These are phyloP conservation scores for Acleris holmiana DNA, from an alignment of 2,888 invertebrate genomes.

Conservation along the genomic window DNA sequence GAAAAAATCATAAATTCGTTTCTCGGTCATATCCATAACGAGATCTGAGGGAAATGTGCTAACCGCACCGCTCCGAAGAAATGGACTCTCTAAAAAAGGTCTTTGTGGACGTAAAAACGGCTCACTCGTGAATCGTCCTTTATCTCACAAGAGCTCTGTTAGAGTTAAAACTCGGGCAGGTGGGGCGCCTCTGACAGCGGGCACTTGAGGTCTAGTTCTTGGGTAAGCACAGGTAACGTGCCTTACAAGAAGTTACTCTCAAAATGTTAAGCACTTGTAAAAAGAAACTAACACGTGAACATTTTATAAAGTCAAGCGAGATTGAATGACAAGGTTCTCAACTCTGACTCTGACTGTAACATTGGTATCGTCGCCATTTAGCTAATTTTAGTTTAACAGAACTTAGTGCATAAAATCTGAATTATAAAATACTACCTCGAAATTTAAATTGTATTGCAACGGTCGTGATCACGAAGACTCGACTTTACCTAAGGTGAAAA, in stretches of 20 bases:
- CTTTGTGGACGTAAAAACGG: slow-evolving; percentile 61
- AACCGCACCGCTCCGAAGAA: slow-evolving; percentile 60
- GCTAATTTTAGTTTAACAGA: too few relatives aligned
- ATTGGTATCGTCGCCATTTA: too few relatives aligned
- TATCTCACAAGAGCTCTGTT: slow-evolving; percentile 55
- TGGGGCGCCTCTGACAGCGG: slow-evolving; percentile 37
- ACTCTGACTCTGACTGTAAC: too few relatives aligned
- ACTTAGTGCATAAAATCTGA: too few relatives aligned
- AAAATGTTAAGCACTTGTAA: too few relatives aligned
- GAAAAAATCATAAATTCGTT: slow-evolving; percentile 57
- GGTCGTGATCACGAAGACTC: too few relatives aligned
- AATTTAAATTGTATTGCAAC: too few relatives aligned
- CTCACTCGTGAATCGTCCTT: slow-evolving; percentile 55
- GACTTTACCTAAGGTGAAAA: too few relatives aligned
- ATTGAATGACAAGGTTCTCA: too few relatives aligned
- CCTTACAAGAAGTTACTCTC: background rate
- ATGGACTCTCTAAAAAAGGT: slow-evolving; percentile 58
- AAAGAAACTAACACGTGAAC: too few relatives aligned
- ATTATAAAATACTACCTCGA: too few relatives aligned
- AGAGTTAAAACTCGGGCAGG: slow-evolving; percentile 50
- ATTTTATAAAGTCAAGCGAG: too few relatives aligned
- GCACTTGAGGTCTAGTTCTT: slow-evolving; percentile 2
- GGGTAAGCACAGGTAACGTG: background rate
- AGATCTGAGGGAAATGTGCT: slow-evolving; percentile 56
- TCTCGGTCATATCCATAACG: slow-evolving; percentile 54